phyloP scores from a whole-genome alignment of 2,888 invertebrate species.

The Diloba caeruleocephala region DNA sequence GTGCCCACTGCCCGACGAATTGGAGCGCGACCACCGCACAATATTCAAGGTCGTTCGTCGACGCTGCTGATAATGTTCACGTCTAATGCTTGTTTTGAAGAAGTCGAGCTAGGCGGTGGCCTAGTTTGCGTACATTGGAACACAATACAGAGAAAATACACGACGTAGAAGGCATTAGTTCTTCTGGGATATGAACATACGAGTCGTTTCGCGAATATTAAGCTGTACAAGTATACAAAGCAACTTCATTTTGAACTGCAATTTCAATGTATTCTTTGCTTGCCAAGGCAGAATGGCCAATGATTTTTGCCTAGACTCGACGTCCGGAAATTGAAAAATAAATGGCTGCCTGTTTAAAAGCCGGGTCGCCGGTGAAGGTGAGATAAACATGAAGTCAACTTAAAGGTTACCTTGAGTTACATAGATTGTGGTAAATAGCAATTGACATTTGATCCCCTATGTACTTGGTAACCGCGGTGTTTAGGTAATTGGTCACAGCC shows the following conservation, averaged over 20 bases:
- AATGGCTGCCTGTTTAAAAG: conserved; percentile 23
- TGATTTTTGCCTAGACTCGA: conserved; percentile 25
- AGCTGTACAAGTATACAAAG: too few relatives aligned
- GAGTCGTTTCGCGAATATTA: background rate
- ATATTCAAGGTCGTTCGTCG: conserved; percentile 64
- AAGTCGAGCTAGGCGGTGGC: background rate
- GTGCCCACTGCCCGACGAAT: conserved; percentile 57
- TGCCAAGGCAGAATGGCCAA: conserved; percentile 4
- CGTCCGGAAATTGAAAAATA: conserved; percentile 46
- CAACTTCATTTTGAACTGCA: conserved; percentile 1
- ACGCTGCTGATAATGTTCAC: background rate
- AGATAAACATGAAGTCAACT: conserved; percentile 24
- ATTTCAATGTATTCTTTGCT: conserved; percentile 13
- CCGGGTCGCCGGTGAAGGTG: conserved; percentile 29
- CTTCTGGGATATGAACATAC: too few relatives aligned
- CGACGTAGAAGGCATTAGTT: too few relatives aligned
- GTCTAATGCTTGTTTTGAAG: background rate
- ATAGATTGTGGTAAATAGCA: conserved; percentile 34
- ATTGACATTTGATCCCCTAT: conserved; percentile 49
- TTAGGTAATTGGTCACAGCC: conserved; percentile 27
- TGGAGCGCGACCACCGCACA: conserved; percentile 69
- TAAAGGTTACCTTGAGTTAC: conserved; percentile 30
- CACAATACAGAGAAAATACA: too few relatives aligned
- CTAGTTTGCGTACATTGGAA: background rate
- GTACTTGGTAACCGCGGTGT: conserved; percentile 28